Percentiles rank a stretch among this genome's conserved stretches.
Conservation (phyloP, 2,797 vertebrate genomes). For the Hydrolagus colliei region DNA sequence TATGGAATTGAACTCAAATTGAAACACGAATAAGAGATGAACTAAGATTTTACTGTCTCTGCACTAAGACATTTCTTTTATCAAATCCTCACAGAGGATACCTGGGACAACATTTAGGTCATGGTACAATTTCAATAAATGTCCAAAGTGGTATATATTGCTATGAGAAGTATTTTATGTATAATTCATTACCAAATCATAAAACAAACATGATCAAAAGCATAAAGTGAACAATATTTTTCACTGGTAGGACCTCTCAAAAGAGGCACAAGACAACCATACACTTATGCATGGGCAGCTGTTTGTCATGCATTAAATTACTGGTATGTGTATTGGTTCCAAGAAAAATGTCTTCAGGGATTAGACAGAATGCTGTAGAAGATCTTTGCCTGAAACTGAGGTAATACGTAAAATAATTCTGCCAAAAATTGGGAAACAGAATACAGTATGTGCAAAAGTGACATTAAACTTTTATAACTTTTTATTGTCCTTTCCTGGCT, state of each 20-base stretch:
- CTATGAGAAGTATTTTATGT: not conserved
- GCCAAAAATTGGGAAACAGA: not conserved
- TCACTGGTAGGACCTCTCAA: not conserved
- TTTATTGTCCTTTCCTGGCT: not conserved
- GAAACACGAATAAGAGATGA: not conserved
- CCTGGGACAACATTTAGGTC: not conserved
- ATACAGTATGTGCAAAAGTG: not conserved
- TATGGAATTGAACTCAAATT: slow-evolving; percentile 4
- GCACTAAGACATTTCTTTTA: slow-evolving; percentile 2
- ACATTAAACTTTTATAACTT: not conserved
- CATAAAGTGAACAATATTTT: not conserved
- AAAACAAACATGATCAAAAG: not conserved
- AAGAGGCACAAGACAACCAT: not conserved
- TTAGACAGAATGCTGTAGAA: not conserved
- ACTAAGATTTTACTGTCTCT: not conserved
- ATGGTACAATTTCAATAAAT: not conserved
- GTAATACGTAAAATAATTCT: not conserved
- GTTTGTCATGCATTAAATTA: not conserved
- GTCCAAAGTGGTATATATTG: not conserved
- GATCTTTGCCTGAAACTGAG: not conserved
- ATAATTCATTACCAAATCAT: not conserved
- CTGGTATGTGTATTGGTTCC: not conserved
- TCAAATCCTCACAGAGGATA: not conserved
- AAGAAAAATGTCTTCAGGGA: not conserved
- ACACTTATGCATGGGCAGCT: not conserved